Base-by-base conservation (phyloP, 2,113 vertebrate species). In the Mustela lutreola region DNA sequence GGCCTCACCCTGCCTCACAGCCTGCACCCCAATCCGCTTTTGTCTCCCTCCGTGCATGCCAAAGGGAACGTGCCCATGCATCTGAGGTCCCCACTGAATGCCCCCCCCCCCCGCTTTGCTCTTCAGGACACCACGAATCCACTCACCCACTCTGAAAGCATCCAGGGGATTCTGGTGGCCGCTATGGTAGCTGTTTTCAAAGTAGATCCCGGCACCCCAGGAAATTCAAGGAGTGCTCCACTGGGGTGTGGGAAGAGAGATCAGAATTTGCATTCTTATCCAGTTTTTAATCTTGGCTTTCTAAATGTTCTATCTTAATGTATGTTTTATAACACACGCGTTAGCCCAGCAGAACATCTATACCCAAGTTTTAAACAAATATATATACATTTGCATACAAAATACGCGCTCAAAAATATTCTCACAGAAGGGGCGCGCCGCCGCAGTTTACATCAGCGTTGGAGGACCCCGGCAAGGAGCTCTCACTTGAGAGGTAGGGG, bases 1-100 rank as follows among this genome's bases (percentile, higher is more conserved):
- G 36, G 56, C 60, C 70, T 28, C 53, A 9, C 42, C 26, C 85
- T 73, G 33, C 39, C 87, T n/a, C 1, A 26, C n/a, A 45, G 73
- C 4, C 56, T 48, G 60, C 39, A 14, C 50, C 65, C 79, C 71
- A n/a, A 9, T 36, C 31, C 5, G 48, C 63, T 45, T 76, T 60
- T 28, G 73, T 26, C 63, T 60, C 39, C 28, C 58, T 39, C 1
- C 0, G 7, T 12, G 14, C 2, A 3, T 19, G 39, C 50, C 48
- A 24, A 0, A 22, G 0, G 8, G 42, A 16, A 58, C 7, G 36
- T 45, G 22, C 50, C 45, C 42, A 0, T 5, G 33, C 19, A 2
- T 26, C 63, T 26, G 31, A 92, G 63, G 63, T 4, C 10, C 24
- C 70, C 60, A 26, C 50, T 9, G 7, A 62, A 63, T 4, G 67